phyloP scores from a whole-genome alignment of 2,797 vertebrate species.

The Labeo calbasu region DNA sequence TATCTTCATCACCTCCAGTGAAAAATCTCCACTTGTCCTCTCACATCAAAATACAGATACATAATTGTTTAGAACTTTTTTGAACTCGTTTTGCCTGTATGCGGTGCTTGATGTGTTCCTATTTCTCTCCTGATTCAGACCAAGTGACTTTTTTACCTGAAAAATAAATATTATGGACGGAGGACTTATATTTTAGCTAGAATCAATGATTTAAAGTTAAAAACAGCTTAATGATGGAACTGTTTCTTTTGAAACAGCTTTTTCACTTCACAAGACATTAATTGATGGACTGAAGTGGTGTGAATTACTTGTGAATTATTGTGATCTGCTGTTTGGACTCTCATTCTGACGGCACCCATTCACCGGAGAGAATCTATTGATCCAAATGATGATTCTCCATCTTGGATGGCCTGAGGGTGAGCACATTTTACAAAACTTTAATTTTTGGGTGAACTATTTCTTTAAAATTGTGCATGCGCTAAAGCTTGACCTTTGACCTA shows the following conservation, averaged over 20 bases:
- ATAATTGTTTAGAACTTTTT: no score
- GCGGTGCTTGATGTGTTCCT: not conserved
- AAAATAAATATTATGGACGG: no score
- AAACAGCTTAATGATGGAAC: no score
- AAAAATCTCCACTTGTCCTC: no score
- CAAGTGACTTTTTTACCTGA: no score
- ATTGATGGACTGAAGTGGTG: no score
- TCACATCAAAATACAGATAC: no score
- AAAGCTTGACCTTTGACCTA: constrained; percentile 13
- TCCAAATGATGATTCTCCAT: no score
- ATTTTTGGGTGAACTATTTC: not conserved
- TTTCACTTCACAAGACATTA: no score
- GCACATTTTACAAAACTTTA: no score
- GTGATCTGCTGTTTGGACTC: not conserved
- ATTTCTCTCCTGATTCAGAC: not conserved
- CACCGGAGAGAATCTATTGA: not conserved
- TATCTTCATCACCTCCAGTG: not conserved
- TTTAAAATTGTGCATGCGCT: not conserved
- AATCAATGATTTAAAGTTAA: not conserved
- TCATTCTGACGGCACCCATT: not conserved
- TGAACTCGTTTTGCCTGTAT: not conserved
- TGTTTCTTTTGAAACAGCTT: no score
- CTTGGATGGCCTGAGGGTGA: no score
- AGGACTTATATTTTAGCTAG: not conserved
- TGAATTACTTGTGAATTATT: not conserved